phyloP scores from a whole-genome alignment of 2,113 vertebrate species.

The Echinops telfairi region DNA sequence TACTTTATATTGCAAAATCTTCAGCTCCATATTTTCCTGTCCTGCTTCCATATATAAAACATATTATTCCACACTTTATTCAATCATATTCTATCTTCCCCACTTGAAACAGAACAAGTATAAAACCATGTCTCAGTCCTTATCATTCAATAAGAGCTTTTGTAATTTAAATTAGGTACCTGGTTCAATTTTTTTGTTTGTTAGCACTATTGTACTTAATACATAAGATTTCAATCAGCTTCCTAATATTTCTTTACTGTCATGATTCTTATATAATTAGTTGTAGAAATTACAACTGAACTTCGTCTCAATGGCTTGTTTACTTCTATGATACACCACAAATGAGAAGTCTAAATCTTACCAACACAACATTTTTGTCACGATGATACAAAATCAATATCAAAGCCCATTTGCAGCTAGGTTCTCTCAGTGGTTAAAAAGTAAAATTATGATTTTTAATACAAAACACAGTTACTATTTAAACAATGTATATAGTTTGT shows the following conservation, averaged over 20 bases:
- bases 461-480: not conserved
- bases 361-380: not conserved
- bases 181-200: not conserved
- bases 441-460: constrained; percentile 14
- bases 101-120: not conserved
- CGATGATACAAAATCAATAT: not conserved
- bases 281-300: not conserved
- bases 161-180: not conserved
- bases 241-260: not conserved
- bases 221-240: not conserved
- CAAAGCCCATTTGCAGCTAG: not conserved
- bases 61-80: not conserved
- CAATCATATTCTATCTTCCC: not conserved
- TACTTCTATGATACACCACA: not conserved
- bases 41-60: not conserved
- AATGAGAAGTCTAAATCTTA: not conserved
- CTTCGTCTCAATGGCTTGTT: not conserved
- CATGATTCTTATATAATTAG: not conserved
- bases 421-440: not conserved
- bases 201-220: not conserved
- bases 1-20: not conserved
- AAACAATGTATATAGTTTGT: not conserved
- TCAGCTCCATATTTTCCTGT: not conserved
- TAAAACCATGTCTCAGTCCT: not conserved
- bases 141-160: not conserved